Evolutionary conservation across 2,888 invertebrate genomes (phyloP), one percentile per base, ranked within the genome.

Genomic region (Drosophila peninsularis): DNA sequence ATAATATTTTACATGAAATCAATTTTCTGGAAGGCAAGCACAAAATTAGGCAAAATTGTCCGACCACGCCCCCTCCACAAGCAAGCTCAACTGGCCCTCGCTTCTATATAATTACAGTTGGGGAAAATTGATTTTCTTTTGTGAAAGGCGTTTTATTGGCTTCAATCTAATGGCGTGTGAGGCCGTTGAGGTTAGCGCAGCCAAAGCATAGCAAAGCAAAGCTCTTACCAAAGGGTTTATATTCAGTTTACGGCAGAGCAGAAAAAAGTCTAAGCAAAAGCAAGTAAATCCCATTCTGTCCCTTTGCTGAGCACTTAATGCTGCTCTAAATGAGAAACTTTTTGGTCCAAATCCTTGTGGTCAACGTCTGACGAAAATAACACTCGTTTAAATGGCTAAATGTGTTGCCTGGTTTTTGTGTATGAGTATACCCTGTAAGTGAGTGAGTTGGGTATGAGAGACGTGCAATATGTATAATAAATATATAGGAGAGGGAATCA

Each of bases 81-180:
- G n/a, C n/a, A 34, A 30, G 10, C 34, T 11, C 41, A 30, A 63
- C 45, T 60, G 9, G 1, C 17, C 17, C 13, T 6, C n/a, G 24
- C 36, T 27, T 9, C 39, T 19, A 52, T 62, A 67, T 70, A 84
- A 67, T 84, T 60, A 68, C 55, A 57, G 17, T 49, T 64, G 37
- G 63, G 37, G 63, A 71, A 87, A 88, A 84, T 87, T 88, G 89
- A 84, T 88, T 84, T 88, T 81, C 62, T 63, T 77, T 71, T 78
- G 78, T 69, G 37, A 52, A 52, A 66, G 60, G 57, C 65, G 42
- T 62, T 78, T 71, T 58, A 74, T 78, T 58, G 71, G 64, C 67
- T 58, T 57, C 62, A 62, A 57, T 67, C 37, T 42, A 44, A 41
- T 42, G 54, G 69, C 67, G 57, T 69, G 75, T 52, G 55, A 60